These are phyloP conservation scores for Molossus molossus DNA, from an alignment of 2,797 vertebrate species.

Conservation along the genomic window DNA sequence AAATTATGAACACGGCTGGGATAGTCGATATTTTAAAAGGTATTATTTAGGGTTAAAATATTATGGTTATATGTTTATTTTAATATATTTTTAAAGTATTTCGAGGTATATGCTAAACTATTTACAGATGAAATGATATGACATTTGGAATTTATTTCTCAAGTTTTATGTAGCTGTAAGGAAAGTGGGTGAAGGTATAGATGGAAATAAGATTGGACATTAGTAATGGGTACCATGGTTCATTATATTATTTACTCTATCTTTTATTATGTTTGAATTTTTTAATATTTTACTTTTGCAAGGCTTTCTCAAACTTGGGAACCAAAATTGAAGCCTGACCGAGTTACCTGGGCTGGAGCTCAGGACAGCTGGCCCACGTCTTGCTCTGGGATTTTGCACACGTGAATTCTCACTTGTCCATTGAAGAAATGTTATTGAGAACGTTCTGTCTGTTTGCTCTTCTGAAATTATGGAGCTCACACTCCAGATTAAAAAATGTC, in stretches of 20 bases:
- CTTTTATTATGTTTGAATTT: background rate
- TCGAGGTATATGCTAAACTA: conserved; percentile 45
- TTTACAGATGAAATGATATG: background rate
- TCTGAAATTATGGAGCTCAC: background rate
- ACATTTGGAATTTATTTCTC: conserved; percentile 31
- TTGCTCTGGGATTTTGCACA: background rate
- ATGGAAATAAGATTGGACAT: background rate
- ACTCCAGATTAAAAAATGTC: background rate
- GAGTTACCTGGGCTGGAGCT: background rate
- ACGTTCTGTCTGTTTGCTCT: background rate
- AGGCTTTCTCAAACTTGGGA: background rate
- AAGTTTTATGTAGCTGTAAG: background rate
- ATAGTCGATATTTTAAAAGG: conserved; percentile 3
- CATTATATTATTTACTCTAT: background rate
- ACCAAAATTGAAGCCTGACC: background rate
- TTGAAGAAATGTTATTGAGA: background rate
- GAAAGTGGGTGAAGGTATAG: background rate
- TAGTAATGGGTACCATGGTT: background rate
- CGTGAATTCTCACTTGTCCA: background rate
- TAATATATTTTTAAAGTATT: background rate
- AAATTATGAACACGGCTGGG: conserved; percentile 26
- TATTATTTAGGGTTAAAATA: background rate
- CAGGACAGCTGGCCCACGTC: background rate
- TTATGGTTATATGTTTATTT: no score
- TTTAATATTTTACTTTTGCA: background rate